These are phyloP conservation scores for Neosalanx taihuensis DNA, from an alignment of 2,797 vertebrate genomes.

Conservation along the genomic window DNA sequence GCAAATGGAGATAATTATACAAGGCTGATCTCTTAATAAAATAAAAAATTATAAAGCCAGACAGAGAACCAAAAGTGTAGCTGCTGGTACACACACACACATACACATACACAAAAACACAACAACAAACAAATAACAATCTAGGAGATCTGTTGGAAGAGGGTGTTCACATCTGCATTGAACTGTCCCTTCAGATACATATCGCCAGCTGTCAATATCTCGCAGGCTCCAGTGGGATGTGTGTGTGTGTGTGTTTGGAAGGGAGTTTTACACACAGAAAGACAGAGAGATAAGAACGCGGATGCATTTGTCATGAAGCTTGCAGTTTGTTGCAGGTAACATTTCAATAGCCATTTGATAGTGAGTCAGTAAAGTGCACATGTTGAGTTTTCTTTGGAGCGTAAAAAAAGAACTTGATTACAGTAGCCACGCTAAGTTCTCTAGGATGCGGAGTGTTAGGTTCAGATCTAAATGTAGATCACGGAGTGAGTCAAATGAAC, in stretches of 20 bases:
- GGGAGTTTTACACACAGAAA: background rate
- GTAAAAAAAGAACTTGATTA: background rate
- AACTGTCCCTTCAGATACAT: too few species aligned
- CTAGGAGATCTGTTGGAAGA: background rate
- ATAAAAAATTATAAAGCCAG: conserved; percentile 35
- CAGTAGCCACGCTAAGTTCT: background rate
- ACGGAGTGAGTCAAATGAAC: background rate
- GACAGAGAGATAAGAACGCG: too few species aligned
- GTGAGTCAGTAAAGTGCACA: conserved; percentile 20
- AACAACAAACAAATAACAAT: conserved; percentile 6
- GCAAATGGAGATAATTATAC: conserved; percentile 37
- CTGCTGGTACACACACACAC: conserved; percentile 3
- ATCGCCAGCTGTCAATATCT: background rate
- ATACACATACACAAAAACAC: background rate
- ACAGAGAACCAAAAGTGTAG: conserved; percentile 32
- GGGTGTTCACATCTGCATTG: too few species aligned
- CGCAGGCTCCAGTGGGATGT: background rate
- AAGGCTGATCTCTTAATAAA: conserved; percentile 38
- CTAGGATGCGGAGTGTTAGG: too few species aligned
- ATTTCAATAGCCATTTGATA: conserved; percentile 13
- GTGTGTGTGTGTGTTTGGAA: conserved; percentile 2
- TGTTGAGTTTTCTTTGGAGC: background rate
- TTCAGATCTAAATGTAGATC: too few species aligned
- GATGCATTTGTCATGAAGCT: too few species aligned
- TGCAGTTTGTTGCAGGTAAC: too few species aligned